phyloP scores from a whole-genome alignment of 2,888 invertebrate species.

The Dolomedes plantarius region DNA sequence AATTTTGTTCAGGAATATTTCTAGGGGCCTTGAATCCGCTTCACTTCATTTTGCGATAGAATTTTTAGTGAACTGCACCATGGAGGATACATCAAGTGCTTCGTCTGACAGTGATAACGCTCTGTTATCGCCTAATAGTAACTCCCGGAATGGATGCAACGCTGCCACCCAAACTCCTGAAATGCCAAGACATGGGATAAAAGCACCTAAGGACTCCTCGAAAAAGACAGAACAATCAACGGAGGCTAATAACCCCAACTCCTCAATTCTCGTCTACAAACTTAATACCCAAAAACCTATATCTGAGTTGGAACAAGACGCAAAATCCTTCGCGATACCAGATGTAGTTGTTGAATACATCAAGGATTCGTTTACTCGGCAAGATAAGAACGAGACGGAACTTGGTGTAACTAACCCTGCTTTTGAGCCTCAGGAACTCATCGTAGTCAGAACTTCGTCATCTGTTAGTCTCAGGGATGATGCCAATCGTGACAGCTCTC shows the following conservation, averaged over 20 bases:
- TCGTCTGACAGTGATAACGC: constrained; percentile 55
- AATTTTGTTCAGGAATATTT: too few species aligned
- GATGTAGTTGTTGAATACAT: constrained; percentile 68
- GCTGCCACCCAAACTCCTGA: constrained; percentile 58
- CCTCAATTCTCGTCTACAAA: constrained; percentile 46
- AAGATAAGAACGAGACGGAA: constrained; percentile 21
- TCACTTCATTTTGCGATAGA: too few species aligned
- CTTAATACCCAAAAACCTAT: constrained; percentile 55
- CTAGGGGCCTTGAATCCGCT: too few species aligned
- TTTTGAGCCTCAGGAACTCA: constrained; percentile 57
- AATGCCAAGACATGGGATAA: constrained; percentile 43
- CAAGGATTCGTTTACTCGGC: constrained; percentile 37
- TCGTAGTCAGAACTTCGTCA: constrained; percentile 57
- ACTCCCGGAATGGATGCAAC: constrained; percentile 8
- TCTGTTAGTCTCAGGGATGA: constrained; percentile 54
- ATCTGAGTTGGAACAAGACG: constrained; percentile 38
- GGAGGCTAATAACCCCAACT: neutral
- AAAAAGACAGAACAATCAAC: neutral
- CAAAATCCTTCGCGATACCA: constrained; percentile 48
- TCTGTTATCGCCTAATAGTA: constrained; percentile 26
- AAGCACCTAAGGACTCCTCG: neutral
- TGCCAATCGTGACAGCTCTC: constrained; percentile 7
- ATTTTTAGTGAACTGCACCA: too few species aligned
- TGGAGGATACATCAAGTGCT: constrained; percentile 57
- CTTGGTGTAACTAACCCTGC: constrained; percentile 39